Evolutionary conservation across 2,888 invertebrate genomes (phyloP), one percentile per base, ranked within the genome.

Genomic region (Cosmia trapezina): DNA sequence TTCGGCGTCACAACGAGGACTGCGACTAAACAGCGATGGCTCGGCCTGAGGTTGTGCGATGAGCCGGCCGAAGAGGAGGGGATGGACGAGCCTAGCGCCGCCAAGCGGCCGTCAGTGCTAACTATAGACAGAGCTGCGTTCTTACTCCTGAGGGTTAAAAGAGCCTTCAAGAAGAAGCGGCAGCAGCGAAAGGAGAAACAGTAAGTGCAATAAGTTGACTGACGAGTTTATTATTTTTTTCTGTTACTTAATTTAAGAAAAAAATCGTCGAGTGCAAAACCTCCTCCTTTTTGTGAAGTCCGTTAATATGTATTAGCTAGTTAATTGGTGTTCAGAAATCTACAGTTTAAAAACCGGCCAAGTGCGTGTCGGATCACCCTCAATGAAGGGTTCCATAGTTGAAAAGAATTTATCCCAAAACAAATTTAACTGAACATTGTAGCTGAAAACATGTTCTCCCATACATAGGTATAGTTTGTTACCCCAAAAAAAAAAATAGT

Each of bases 71-170:
- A 94, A 73, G 94, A 93, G 83, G 94, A 94, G 90, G 94, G 89
- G 82, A 96, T 96, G 95, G 95, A 96, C 75, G 96, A 95, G 90
- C 93, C 95, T 53, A 91, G 93, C 89, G 89, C 95, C 84, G 91
- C 94, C 89, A 96, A 96, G 92, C 96, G 97, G 93, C 97, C 97
- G 88, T 97, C 97, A 86, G 97, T 97, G 80, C 96, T 98, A 86
- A 98, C 98, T 87, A 98, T 99, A 92, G 98, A 98, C 96, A 97
- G 98, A 83, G 98, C 98, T 66, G 98, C 98, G 70, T 98, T 99
- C 93, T 96, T 99, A 53, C 97, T 99, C 85, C 96, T 99, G 86
- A 97, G 98, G 85, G 98, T 99, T 75, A 98, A 98, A 91, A 97
- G 98, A 90, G 98, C 98, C 56, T 98, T 99, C 94, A 98, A 98